Evolutionary conservation across 2,797 vertebrate species (phyloP).

Genomic region (Hoplostethus atlanticus): DNA sequence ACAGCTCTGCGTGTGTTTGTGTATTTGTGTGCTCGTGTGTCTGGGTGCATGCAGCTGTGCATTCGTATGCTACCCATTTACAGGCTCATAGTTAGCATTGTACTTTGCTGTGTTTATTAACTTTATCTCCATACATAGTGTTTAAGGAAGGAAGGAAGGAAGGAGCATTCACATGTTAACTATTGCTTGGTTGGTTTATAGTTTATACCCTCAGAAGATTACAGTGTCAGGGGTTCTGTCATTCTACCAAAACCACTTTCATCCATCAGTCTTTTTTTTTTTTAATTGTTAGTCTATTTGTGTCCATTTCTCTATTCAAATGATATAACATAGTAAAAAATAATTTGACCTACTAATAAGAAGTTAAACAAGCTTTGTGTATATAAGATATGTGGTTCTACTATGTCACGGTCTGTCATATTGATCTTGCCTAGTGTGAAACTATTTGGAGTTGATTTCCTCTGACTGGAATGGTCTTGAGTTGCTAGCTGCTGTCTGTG

Average conservation of each 20-base stretch:
- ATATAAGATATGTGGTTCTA: conserved; percentile 79
- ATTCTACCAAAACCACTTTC: conserved; percentile 68
- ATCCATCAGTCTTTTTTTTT: conserved; percentile 47
- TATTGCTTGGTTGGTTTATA: conserved; percentile 41
- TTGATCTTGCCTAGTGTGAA: conserved; percentile 75
- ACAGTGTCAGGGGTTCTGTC: conserved; percentile 60
- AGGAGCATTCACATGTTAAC: conserved; percentile 30
- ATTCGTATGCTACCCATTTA: conserved; percentile 15
- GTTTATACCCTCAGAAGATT: conserved; percentile 39
- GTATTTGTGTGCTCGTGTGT: conserved; percentile 20
- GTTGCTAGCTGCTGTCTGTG: conserved; percentile 52
- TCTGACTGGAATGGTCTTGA: conserved; percentile 58
- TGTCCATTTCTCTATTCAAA: conserved; percentile 64
- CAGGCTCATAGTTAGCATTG: conserved; percentile 60
- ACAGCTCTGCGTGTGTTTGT: conserved; percentile 63
- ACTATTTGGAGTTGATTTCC: conserved; percentile 43
- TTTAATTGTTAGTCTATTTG: conserved; percentile 52
- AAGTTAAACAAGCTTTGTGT: conserved; percentile 75
- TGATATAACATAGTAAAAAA: conserved; percentile 16
- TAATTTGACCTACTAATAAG: conserved; percentile 69
- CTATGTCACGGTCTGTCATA: conserved; percentile 73
- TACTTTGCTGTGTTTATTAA: conserved; percentile 68
- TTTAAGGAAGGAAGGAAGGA: conserved; percentile 35
- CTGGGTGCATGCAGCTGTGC: conserved; percentile 8
- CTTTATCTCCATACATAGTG: conserved; percentile 70